Percentiles rank a stretch among this genome's conserved stretches.
These are phyloP conservation scores for Chrysogorgia sp. DNA, from an alignment of 92 coral and sea anemone genomes.

Conservation along the genomic window DNA sequence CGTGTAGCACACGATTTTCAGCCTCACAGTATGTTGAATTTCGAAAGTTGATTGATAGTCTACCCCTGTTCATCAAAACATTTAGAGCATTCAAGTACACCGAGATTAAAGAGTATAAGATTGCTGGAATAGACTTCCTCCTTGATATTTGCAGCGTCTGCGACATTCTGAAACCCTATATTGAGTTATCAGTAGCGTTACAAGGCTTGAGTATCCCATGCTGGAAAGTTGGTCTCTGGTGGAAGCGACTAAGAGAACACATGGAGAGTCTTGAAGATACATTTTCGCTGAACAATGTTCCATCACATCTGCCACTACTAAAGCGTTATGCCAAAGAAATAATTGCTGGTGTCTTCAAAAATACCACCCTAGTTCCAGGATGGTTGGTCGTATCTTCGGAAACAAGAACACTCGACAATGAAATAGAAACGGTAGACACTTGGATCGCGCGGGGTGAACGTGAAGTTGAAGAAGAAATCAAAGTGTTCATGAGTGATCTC, in stretches of 20 bases:
- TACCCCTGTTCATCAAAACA: conserved; percentile 10
- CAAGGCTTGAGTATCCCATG: conserved; percentile 50
- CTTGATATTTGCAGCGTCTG: conserved; percentile 12
- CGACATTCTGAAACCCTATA: conserved; percentile 27
- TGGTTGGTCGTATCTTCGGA: conserved; percentile 14
- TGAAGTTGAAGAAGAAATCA: conserved; percentile 6
- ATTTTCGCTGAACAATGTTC: conserved; percentile 3
- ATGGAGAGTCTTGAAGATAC: conserved; percentile 4
- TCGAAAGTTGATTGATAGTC: conserved; percentile 4
- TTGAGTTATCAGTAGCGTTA: conserved; percentile 38
- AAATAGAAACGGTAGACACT: neutral
- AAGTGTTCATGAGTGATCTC: conserved; percentile 7
- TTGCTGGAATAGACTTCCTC: conserved; percentile 30
- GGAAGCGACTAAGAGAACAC: conserved; percentile 20
- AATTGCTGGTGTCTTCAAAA: conserved; percentile 4
- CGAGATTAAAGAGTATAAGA: neutral
- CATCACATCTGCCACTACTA: conserved; percentile 28
- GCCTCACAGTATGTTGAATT: conserved; percentile 24
- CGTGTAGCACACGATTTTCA: conserved; percentile 23
- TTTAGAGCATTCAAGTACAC: conserved; percentile 7
- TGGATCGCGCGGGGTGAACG: neutral
- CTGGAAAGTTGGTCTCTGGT: too few relatives aligned
- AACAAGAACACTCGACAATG: too few relatives aligned
- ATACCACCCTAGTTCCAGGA: conserved; percentile 12
- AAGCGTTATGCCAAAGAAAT: conserved; percentile 17